Conservation (phyloP, 2,888 invertebrate species). For the Apantesis nais region DNA sequence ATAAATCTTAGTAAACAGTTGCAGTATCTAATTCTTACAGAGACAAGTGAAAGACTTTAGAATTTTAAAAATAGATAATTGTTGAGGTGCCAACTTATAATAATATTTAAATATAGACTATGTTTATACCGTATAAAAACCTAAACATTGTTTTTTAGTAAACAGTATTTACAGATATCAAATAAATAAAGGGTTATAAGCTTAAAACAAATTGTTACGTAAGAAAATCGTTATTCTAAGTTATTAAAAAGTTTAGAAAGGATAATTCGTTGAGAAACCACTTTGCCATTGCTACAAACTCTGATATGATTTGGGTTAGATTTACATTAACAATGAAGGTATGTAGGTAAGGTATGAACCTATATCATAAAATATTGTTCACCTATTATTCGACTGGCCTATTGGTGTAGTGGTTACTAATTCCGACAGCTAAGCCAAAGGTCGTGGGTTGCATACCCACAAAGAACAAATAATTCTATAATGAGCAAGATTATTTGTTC, state of each 20-base stretch:
- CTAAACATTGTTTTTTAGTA: neutral
- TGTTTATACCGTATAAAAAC: no score
- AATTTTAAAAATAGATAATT: neutral
- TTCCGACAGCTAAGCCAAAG: no score
- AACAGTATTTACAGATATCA: neutral
- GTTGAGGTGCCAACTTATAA: neutral
- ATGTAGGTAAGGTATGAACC: no score
- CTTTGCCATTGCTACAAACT: neutral
- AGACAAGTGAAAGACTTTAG: neutral
- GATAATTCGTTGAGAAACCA: neutral
- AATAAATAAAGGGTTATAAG: neutral
- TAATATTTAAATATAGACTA: neutral
- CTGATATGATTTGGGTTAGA: neutral
- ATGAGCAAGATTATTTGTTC: neutral
- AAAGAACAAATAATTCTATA: neutral
- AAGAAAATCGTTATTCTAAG: neutral
- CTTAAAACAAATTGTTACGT: no score
- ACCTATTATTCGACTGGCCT: neutral
- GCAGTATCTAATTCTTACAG: neutral
- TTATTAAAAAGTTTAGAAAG: neutral
- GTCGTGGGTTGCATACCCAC: neutral
- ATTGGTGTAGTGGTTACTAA: no score
- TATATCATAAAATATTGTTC: neutral
- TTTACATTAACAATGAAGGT: no score
- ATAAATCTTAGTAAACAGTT: neutral